Evolutionary conservation across 1,140 invertebrate species (phyloP).

Genomic region (Camponotus floridanus): DNA sequence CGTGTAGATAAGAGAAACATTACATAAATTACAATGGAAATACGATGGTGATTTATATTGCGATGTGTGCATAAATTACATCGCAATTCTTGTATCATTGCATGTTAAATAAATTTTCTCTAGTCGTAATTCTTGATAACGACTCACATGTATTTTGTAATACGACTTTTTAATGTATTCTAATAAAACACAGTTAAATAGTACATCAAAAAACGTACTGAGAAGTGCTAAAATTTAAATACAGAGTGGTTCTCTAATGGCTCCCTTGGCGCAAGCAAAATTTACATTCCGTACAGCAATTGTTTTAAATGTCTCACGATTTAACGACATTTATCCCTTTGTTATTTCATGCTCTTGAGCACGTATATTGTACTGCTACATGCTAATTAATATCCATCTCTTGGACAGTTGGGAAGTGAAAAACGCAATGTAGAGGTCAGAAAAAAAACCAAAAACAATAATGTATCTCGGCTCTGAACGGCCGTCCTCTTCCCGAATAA

Average conservation of each 20-base stretch:
- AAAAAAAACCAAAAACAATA: slow-evolving; percentile 76
- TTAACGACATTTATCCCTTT: slow-evolving; percentile 45
- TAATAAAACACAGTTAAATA: slow-evolving; percentile 33
- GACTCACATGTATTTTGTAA: slow-evolving; percentile 18
- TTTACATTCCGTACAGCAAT: slow-evolving; percentile 22
- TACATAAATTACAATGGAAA: slow-evolving; percentile 32
- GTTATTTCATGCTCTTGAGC: slow-evolving; percentile 49
- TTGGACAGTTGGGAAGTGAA: slow-evolving; percentile 2
- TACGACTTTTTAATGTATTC: slow-evolving; percentile 28
- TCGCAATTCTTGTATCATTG: slow-evolving; percentile 17
- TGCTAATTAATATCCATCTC: slow-evolving; percentile 69
- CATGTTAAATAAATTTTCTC: slow-evolving; percentile 34
- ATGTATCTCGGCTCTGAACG: slow-evolving; percentile 69
- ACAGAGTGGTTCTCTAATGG: slow-evolving; percentile 37
- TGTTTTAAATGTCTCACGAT: slow-evolving; percentile 34
- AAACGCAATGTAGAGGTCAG: slow-evolving; percentile 23
- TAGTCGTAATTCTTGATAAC: slow-evolving; percentile 22
- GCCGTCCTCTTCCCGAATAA: slow-evolving; percentile 72
- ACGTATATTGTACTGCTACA: slow-evolving; percentile 44
- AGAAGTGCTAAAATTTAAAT: slow-evolving; percentile 49
- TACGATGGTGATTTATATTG: slow-evolving; percentile 30
- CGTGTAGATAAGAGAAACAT: slow-evolving; percentile 22
- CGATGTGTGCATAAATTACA: slow-evolving; percentile 13
- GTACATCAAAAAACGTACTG: slow-evolving; percentile 38
- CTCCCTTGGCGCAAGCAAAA: slow-evolving; percentile 36